Evolutionary conservation across 2,113 vertebrate species (phyloP).

Genomic region (Athene noctua): DNA sequence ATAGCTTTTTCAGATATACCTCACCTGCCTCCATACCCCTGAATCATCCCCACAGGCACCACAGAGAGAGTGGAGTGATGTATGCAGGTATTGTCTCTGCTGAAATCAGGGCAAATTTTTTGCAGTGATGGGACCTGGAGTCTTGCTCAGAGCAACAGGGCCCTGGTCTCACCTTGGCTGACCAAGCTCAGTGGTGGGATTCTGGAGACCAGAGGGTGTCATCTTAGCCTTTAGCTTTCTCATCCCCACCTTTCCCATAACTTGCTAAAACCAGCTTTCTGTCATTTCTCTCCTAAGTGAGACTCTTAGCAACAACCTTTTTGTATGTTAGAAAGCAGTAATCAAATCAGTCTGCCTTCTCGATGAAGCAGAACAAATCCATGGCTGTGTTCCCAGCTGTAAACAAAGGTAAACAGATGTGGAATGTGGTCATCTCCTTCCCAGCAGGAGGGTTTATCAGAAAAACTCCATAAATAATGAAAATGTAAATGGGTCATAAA

Average conservation of each 20-base stretch:
- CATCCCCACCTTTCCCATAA: neutral
- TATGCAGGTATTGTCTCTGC: neutral
- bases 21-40: neutral
- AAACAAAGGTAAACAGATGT: constrained; percentile 62
- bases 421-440: constrained; percentile 38
- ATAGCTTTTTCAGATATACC: neutral
- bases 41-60: neutral
- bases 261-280: neutral
- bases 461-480: constrained; percentile 41
- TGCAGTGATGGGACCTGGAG: neutral
- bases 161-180: neutral
- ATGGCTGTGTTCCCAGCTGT: constrained; percentile 45
- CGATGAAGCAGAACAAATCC: constrained; percentile 30
- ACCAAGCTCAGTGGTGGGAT: neutral
- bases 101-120: neutral
- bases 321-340: constrained; percentile 1
- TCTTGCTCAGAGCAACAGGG: neutral
- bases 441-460: constrained; percentile 22
- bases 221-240: neutral
- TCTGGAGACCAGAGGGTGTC: neutral
- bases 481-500: constrained; percentile 46
- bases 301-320: neutral
- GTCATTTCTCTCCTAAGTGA: neutral
- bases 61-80: neutral
- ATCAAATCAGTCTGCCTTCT: constrained; percentile 27